Evolutionary conservation across 1,140 invertebrate genomes (phyloP), one percentile per base, ranked within the genome.

Genomic region (Streblospio benedicti): DNA sequence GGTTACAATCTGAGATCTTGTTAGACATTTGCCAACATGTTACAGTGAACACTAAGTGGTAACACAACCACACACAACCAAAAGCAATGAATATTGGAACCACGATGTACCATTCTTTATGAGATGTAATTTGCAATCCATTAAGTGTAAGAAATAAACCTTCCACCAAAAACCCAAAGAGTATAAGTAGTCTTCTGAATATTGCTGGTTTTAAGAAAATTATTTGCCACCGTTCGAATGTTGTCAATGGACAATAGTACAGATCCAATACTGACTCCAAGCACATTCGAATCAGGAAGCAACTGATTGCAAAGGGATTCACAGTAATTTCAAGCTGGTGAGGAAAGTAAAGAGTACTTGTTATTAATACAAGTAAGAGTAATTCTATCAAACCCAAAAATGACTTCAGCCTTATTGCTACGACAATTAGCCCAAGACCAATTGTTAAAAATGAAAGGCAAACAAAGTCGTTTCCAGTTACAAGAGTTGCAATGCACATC

Each of bases 51-150:
- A 71, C 61, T 3, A 71, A 27, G 61, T 75, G 75, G 50, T 70
- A 72, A 51, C 66, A 62, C 16, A 74, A 53, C 75, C 75, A 76
- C 14, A 75, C 32, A 20, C 70, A 25, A 6, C 65, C 67, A 57
- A 69, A 64, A 5, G 63, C 61, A n/a, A 66, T 51, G 61, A 68
- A 75, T 9, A 76, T 35, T 23, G 73, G 72, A 9, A 75, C 67
- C 1, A 76, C 73, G 5, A 76, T 65, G 57, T 66, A 74, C 75
- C 75, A 76, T 50, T 76, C 75, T 55, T 76, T 75, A 52, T 76
- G 75, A 60, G 53, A 67, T 18, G 66, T 60, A 41, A 67, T 70
- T 43, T 65, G 50, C 18, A 56, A 47, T 18, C 71, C 71, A 50
- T 69, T 64, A 27, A 73, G 38, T 25, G 61, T 38, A 20, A 59